phyloP scores from a whole-genome alignment of 1,140 invertebrate species.

The Trinorchestia longiramus region DNA sequence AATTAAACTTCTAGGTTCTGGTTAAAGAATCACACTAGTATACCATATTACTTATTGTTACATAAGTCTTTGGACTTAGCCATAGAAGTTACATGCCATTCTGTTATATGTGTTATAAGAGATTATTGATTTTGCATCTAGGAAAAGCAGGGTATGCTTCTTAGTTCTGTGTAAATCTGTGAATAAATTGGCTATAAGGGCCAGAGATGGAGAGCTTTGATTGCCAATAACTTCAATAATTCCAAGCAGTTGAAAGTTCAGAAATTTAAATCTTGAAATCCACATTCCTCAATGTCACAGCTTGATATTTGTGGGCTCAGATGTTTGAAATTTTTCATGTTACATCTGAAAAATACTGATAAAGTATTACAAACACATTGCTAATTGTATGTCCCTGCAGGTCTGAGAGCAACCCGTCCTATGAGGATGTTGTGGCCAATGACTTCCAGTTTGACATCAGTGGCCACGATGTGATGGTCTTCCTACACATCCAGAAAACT shows the following conservation, averaged over 20 bases:
- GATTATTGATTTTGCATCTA: too few species aligned
- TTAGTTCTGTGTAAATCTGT: neutral
- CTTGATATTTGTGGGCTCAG: neutral
- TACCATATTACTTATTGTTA: too few species aligned
- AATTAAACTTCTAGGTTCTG: too few species aligned
- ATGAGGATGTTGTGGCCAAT: slow-evolving; percentile 86
- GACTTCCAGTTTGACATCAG: slow-evolving; percentile 84
- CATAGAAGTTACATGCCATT: too few species aligned
- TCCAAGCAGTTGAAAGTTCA: neutral
- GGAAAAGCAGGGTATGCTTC: neutral
- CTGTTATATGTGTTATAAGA: too few species aligned
- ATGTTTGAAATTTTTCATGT: neutral
- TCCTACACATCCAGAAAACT: slow-evolving; percentile 98
- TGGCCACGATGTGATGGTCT: slow-evolving; percentile 96
- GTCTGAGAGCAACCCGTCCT: slow-evolving; percentile 76
- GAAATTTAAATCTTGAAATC: neutral
- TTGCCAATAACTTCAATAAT: neutral
- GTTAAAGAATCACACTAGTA: too few species aligned
- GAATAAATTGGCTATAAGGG: neutral
- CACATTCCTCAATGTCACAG: neutral
- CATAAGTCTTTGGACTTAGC: too few species aligned
- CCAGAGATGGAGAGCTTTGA: neutral
- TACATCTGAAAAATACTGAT: neutral
- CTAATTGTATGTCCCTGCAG: slow-evolving; percentile 59
- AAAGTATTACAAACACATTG: neutral